Evolutionary conservation across 2,797 vertebrate genomes (phyloP), one percentile per base, ranked within the genome.

Genomic region (Acipenser oxyrinchus): DNA sequence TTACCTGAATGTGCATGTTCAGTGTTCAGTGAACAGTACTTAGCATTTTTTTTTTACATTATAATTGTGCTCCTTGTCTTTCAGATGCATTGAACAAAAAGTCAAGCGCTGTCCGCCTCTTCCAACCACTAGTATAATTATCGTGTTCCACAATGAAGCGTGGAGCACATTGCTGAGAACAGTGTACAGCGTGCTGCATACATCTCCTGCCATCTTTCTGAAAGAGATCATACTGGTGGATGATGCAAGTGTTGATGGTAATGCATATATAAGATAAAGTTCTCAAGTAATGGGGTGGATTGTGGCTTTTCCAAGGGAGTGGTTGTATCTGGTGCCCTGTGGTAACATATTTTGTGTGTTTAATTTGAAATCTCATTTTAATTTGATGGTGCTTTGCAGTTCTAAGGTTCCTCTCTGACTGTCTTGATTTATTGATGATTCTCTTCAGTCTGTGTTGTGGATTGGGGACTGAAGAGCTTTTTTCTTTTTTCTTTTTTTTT

Each of bases 221-320:
- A 98, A 95, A 79, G 96, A 99, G 86, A 88, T 99, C 81, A 96
- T 99, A 86, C 85, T 99, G 78, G 97, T 99, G 85, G 97, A 99
- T 66, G 96, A 99, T 74, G 95, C 96, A 84, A 99, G 96, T 72
- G 78, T 81, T 75, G 95, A 99, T 60, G 97, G 96, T 98, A 92
- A 93, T 79, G 37, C 37, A 37, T 37, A 5, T 37, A 4, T 37
- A 37, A 4, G 5, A 37, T 37, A 37, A 37, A 37, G 37, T 37
- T 37, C 3, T 37, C 2, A 18, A 37, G 37, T 37, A 37, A 37
- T 37, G 37, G 37, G 37, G 37, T 4, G 37, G 0, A 37, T 37
- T 37, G 37, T 37, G 37, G 37, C 37, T 37, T 37, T 37, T 5
- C 37, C 37, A 37, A 37, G 37, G 37, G 37, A 37, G 37, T 4